Conservation (phyloP, 53 echinoderm and acorn worm genomes). For the Henricia sp. region DNA sequence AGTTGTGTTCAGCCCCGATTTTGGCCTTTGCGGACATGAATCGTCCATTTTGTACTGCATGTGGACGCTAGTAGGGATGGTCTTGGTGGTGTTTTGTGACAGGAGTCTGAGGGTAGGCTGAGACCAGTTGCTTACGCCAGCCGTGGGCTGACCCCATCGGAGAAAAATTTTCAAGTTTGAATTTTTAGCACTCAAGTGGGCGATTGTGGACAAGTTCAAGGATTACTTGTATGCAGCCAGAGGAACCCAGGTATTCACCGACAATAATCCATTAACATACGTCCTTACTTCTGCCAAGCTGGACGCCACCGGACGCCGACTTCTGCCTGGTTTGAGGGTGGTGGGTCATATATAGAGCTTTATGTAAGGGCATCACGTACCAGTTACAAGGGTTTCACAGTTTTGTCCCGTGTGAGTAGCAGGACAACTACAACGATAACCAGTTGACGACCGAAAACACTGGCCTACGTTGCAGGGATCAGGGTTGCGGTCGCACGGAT, state of each 20-base stretch:
- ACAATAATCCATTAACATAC: constrained; percentile 64
- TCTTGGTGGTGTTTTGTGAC: constrained; percentile 67
- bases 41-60: constrained; percentile 66
- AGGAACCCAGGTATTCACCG: constrained; percentile 47
- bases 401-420: no score
- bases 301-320: constrained; percentile 65
- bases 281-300: constrained; percentile 51
- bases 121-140: constrained; percentile 74
- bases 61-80: constrained; percentile 70
- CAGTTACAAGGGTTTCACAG: no score
- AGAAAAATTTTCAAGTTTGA: constrained; percentile 68
- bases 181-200: constrained; percentile 66
- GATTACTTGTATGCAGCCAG: constrained; percentile 62
- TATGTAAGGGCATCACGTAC: no score
- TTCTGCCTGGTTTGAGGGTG: constrained; percentile 63
- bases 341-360: no score
- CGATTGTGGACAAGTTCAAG: constrained; percentile 35
- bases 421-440: no score
- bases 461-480: no score
- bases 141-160: constrained; percentile 51
- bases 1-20: constrained; percentile 56
- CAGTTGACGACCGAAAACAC: no score
- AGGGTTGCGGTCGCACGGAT: no score
- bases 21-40: constrained; percentile 65
- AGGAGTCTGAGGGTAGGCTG: constrained; percentile 55